These are phyloP conservation scores for Brachionus angularis DNA, from an alignment of 1,140 invertebrate species.

Conservation along the genomic window DNA sequence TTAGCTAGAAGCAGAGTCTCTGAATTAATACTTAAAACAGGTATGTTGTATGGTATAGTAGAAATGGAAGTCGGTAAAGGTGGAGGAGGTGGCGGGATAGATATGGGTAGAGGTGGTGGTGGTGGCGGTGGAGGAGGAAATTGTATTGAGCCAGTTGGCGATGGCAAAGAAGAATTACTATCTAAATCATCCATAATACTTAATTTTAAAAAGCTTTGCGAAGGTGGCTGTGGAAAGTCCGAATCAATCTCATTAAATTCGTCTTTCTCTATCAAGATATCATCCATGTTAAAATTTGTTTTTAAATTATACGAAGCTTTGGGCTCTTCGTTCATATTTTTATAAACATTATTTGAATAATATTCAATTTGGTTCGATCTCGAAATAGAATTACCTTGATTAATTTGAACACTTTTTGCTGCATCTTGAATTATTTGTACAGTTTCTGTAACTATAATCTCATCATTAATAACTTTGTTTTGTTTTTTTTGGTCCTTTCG, in stretches of 20 bases:
- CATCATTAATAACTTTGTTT: not conserved
- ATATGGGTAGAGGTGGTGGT: not conserved
- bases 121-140: conserved; percentile 19
- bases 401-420: conserved; percentile 7
- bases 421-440: not conserved
- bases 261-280: not conserved
- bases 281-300: conserved; percentile 7
- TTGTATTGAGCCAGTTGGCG: not conserved
- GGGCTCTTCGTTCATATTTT: conserved; percentile 4
- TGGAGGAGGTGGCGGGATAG: not conserved
- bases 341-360: not conserved
- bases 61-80: not conserved
- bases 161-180: not conserved
- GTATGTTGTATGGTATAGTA: too few species aligned
- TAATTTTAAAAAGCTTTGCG: conserved; percentile 34
- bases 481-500: too few species aligned
- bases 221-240: conserved; percentile 29
- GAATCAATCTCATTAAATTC: too few species aligned
- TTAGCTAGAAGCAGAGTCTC: conserved; percentile 31
- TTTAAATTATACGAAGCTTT: not conserved
- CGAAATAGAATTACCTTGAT: too few species aligned
- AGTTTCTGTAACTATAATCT: conserved; percentile 10
- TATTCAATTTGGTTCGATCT: not conserved
- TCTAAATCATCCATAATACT: conserved; percentile 17
- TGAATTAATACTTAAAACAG: too few species aligned